Percentiles rank a stretch among this genome's conserved stretches.
These are phyloP conservation scores for Drosophila formosana DNA, from an alignment of 2,888 invertebrate species.

Conservation along the genomic window DNA sequence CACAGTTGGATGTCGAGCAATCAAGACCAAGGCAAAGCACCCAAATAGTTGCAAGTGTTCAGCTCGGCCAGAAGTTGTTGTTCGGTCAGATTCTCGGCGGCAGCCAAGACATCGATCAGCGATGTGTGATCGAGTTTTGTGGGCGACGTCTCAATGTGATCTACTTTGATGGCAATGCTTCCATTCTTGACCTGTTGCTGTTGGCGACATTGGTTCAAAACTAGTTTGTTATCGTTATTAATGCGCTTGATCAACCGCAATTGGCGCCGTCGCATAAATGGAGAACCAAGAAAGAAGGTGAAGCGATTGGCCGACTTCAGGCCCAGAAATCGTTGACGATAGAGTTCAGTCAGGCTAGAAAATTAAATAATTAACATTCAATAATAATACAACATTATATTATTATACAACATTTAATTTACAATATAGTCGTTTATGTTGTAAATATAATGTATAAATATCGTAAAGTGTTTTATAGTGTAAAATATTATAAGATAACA, in stretches of 20 bases:
- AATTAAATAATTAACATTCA: too few relatives aligned
- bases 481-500: too few relatives aligned
- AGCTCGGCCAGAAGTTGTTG: slow-evolving; percentile 56
- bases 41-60: slow-evolving; percentile 62
- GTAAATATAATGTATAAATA: too few relatives aligned
- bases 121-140: slow-evolving; percentile 32
- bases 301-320: slow-evolving; percentile 55
- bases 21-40: slow-evolving; percentile 62
- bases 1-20: slow-evolving; percentile 68
- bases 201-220: slow-evolving; percentile 31
- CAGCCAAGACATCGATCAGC: slow-evolving; percentile 52
- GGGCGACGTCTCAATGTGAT: slow-evolving; percentile 17
- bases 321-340: slow-evolving; percentile 60
- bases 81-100: slow-evolving; percentile 16
- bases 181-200: slow-evolving; percentile 4
- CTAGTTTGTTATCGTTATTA: slow-evolving; percentile 44
- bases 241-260: slow-evolving; percentile 43
- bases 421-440: too few relatives aligned
- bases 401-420: too few relatives aligned
- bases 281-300: slow-evolving; percentile 46
- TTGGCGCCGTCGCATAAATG: slow-evolving; percentile 47
- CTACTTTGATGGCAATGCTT: slow-evolving; percentile 15
- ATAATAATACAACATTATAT: too few relatives aligned
- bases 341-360: slow-evolving; percentile 50
- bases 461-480: too few relatives aligned